Evolutionary conservation across 2,797 vertebrate species (phyloP).

Genomic region (Bovichtus diacanthus): DNA sequence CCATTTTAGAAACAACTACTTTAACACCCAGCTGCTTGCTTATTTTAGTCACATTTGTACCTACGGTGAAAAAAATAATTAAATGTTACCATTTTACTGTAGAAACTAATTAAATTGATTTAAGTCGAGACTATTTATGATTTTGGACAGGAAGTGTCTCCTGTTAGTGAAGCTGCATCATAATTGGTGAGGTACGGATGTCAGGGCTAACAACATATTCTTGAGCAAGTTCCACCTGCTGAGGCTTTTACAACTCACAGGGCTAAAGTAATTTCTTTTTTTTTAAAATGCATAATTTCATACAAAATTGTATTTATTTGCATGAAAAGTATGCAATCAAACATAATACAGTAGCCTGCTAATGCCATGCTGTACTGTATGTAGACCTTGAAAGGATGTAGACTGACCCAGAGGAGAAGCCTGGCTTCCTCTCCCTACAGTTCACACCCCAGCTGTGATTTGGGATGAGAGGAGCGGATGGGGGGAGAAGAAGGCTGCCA

Average conservation of each 20-base stretch:
- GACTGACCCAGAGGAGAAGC: slow-evolving; percentile 72
- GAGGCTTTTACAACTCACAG: not conserved
- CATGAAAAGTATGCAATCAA: slow-evolving; percentile 7
- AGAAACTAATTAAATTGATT: not conserved
- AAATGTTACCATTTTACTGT: not conserved
- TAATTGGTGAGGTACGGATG: not conserved
- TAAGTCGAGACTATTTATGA: not conserved
- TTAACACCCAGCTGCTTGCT: slow-evolving; percentile 40
- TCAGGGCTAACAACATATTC: not conserved
- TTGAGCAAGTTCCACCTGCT: not conserved
- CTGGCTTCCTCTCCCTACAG: slow-evolving; percentile 54
- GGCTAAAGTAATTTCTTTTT: not conserved
- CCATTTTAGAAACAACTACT: slow-evolving; percentile 44
- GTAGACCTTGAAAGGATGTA: slow-evolving; percentile 57
- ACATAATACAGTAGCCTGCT: not conserved
- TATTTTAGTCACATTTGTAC: slow-evolving; percentile 28
- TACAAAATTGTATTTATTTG: not conserved
- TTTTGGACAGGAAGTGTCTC: not conserved
- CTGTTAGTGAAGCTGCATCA: not conserved
- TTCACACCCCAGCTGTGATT: slow-evolving; percentile 74
- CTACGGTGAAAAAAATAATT: not conserved
- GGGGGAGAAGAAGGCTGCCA: slow-evolving; percentile 28
- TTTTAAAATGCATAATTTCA: not conserved
- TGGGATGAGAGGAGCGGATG: slow-evolving; percentile 45
- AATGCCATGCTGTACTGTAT: slow-evolving; percentile 10